phyloP scores from a whole-genome alignment of 2,113 vertebrate species.

The Paraplagusia blochii region DNA sequence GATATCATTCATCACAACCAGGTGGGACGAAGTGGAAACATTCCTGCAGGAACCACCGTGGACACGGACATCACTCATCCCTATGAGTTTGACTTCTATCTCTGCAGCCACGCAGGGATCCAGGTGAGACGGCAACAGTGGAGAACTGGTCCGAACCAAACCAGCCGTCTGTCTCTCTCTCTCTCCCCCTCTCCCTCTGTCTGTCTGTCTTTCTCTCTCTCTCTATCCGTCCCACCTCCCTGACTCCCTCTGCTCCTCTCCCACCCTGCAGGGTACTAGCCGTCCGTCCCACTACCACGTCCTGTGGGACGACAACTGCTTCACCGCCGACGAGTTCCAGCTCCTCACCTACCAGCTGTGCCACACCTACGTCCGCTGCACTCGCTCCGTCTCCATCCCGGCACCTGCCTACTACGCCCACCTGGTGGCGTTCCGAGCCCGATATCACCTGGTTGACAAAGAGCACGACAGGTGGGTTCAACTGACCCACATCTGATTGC shows the following conservation, averaged over 20 bases:
- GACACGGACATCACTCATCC: constrained; percentile 97
- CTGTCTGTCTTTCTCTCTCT: background rate
- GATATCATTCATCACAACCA: constrained; percentile 55
- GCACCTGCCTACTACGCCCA: constrained; percentile 96
- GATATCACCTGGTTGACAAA: constrained; percentile 97
- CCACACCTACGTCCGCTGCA: constrained; percentile 97
- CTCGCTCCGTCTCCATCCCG: constrained; percentile 94
- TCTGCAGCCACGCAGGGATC: constrained; percentile 98
- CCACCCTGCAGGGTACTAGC: constrained; percentile 84
- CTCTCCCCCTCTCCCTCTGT: background rate
- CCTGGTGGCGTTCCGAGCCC: constrained; percentile 93
- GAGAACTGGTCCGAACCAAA: background rate
- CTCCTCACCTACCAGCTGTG: constrained; percentile 98
- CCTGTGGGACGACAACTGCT: constrained; percentile 97
- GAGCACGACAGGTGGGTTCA: constrained; percentile 91
- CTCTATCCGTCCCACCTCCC: background rate
- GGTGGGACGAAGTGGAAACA: constrained; percentile 97
- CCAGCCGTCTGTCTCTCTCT: background rate
- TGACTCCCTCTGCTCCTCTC: background rate
- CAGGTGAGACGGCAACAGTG: constrained; percentile 74
- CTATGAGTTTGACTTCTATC: constrained; percentile 98
- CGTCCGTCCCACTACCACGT: constrained; percentile 96
- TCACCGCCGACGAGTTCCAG: constrained; percentile 96
- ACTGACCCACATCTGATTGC: no score
- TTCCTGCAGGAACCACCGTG: constrained; percentile 95